phyloP scores from a whole-genome alignment of 2,888 invertebrate genomes.

The Papilio gigon region DNA sequence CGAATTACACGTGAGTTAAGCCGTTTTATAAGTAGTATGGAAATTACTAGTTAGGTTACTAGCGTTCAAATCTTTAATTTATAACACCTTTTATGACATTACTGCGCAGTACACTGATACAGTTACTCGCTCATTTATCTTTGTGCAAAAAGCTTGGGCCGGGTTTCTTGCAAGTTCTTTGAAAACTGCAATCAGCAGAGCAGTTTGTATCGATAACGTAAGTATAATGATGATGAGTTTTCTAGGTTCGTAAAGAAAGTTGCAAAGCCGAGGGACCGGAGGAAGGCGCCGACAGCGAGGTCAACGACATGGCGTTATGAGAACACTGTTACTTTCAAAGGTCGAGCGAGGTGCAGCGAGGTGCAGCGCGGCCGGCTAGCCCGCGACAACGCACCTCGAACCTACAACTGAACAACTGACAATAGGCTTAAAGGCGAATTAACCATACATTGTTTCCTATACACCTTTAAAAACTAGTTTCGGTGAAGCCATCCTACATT shows the following conservation, averaged over 20 bases:
- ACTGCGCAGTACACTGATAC: background rate
- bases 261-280: constrained; percentile 52
- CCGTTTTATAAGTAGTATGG: too few relatives aligned
- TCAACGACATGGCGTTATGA: constrained; percentile 68
- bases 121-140: constrained; percentile 22
- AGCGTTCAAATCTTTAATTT: background rate
- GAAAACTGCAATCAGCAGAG: constrained; percentile 48
- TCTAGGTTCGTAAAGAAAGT: constrained; percentile 68
- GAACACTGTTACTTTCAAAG: constrained; percentile 81
- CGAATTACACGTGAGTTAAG: too few relatives aligned
- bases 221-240: constrained; percentile 62
- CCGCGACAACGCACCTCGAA: constrained; percentile 27
- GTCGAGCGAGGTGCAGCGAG: constrained; percentile 63
- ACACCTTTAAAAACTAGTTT: background rate
- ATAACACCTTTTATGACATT: constrained; percentile 2
- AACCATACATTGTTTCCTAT: background rate
- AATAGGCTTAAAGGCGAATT: background rate
- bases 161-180: constrained; percentile 46
- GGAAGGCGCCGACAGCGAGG: constrained; percentile 62
- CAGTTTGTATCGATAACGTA: constrained; percentile 52
- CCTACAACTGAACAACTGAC: background rate
- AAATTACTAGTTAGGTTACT: background rate
- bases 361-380: constrained; percentile 53
- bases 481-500: background rate
- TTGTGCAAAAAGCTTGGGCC: constrained; percentile 16